Base-by-base conservation (phyloP, 1,140 invertebrate genomes). In the Bombus fervidus region DNA sequence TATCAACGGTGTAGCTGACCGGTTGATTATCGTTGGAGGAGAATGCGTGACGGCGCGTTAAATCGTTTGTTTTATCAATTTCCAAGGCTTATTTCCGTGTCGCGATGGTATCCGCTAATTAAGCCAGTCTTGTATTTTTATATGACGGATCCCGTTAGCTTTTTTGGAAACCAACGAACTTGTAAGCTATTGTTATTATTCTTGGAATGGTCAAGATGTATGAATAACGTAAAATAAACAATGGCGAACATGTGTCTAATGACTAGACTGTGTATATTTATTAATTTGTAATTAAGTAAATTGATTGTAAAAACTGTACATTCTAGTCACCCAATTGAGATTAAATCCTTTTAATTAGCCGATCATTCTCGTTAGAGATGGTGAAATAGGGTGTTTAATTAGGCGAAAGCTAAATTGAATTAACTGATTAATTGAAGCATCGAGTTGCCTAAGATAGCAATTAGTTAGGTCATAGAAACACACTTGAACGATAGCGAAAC, bases 61-160 rank as follows among this genome's bases (percentile, higher is more conserved):
- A 89, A 80, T 84, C 79, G 83, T 85, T 89, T 83, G 62, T 83
- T 89, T 84, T 81, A 86, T 90, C 78, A 89, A 87, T 73, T 81
- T n/a, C 43, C 71, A 62, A 82, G 71, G 80, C 72, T 83, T 81
- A 71, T 83, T 86, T 83, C 79, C 85, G 72, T 74, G 62, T 39
- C 41, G 43, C 39, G 69, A 85, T 82, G 18, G 62, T 74, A 39
- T 47, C 37, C 39, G 64, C 69, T 73, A 86, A 82, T 83, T 12
- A 57, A 37, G n/a, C 6, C 53, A 64, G 57, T 66, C 41, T 86
- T 57, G 34, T 59, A 86, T 75, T 69, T 62, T 80, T 77, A 10
- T 4, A 5, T 15, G 25, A 25, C 31, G 13, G 37, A 13, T 75
- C 53, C 3, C 28, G 8, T 13, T 22, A 13, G 6, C 9, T 31